A percentile compares a stretch with the other conserved stretches of the same genome.
Evolutionary conservation across 2,888 invertebrate species (phyloP).

Genomic region (Diaphora mendica): DNA sequence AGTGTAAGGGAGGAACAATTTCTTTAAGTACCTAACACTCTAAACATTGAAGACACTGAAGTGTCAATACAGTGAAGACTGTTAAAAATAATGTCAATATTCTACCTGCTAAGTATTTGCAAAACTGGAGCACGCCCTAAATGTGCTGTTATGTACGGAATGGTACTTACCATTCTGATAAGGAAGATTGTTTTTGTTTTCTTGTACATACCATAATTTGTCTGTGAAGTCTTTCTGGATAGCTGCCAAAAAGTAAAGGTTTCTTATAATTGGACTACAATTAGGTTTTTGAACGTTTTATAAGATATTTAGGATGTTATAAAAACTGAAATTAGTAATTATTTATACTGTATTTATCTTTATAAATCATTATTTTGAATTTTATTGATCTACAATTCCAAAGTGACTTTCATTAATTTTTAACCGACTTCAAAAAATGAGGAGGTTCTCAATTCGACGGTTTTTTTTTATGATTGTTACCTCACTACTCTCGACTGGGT

Average conservation of each 20-base stretch:
- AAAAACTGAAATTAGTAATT: background rate
- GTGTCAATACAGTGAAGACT: background rate
- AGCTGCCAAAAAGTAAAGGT: constrained; percentile 30
- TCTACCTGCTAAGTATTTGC: background rate
- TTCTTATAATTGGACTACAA: constrained; percentile 41
- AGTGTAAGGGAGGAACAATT: background rate
- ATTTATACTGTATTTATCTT: background rate
- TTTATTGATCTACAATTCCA: background rate
- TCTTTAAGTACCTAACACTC: background rate
- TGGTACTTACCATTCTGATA: constrained; percentile 14
- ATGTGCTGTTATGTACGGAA: constrained; percentile 23
- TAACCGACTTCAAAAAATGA: too few species aligned
- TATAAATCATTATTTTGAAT: background rate
- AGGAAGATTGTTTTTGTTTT: constrained; percentile 18
- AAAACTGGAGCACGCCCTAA: constrained; percentile 3
- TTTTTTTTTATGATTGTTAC: too few species aligned
- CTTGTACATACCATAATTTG: constrained; percentile 14
- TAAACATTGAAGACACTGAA: background rate
- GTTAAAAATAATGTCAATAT: background rate
- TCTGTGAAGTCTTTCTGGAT: constrained; percentile 28
- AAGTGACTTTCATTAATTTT: too few species aligned
- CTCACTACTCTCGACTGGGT: too few species aligned
- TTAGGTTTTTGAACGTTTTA: constrained; percentile 29
- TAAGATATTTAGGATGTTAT: constrained; percentile 2
- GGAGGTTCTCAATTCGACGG: too few species aligned